phyloP scores from a whole-genome alignment of 2,797 vertebrate genomes.

The Anguilla marmorata region DNA sequence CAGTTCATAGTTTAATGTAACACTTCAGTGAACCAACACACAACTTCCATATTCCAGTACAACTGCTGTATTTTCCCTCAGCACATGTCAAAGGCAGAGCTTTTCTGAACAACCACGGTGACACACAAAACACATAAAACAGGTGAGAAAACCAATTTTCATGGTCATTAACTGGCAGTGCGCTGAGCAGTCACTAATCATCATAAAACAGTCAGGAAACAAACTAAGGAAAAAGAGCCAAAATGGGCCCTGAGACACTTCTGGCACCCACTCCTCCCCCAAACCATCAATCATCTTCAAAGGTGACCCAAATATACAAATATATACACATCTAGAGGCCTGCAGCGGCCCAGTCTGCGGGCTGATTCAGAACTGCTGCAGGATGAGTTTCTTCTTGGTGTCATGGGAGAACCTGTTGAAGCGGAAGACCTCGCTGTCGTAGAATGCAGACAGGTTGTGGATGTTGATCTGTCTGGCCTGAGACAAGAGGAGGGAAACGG shows the following conservation, averaged over 20 bases:
- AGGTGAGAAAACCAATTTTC: neutral
- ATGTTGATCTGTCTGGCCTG: slow-evolving; percentile 96
- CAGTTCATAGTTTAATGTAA: neutral
- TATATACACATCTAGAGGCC: slow-evolving; percentile 61
- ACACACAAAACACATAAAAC: neutral
- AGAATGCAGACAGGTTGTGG: slow-evolving; percentile 89
- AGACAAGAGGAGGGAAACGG: neutral
- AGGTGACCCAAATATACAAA: slow-evolving; percentile 55
- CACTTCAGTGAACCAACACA: slow-evolving; percentile 8
- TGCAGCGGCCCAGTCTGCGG: neutral
- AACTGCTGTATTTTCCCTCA: slow-evolving; percentile 16
- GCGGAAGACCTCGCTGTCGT: slow-evolving; percentile 87
- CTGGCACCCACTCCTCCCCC: neutral
- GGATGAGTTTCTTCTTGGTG: slow-evolving; percentile 85
- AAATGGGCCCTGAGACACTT: neutral
- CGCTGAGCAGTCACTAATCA: neutral
- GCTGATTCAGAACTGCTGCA: slow-evolving; percentile 84
- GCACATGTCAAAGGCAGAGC: neutral
- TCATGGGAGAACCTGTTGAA: slow-evolving; percentile 89
- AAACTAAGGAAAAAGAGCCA: neutral
- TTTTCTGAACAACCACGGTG: slow-evolving; percentile 17
- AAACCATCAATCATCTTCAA: neutral
- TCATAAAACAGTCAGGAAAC: neutral
- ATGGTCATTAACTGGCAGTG: neutral
- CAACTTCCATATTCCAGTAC: neutral